Base-by-base conservation (phyloP, 2,113 vertebrate genomes). In the Miniopterus natalensis region DNA sequence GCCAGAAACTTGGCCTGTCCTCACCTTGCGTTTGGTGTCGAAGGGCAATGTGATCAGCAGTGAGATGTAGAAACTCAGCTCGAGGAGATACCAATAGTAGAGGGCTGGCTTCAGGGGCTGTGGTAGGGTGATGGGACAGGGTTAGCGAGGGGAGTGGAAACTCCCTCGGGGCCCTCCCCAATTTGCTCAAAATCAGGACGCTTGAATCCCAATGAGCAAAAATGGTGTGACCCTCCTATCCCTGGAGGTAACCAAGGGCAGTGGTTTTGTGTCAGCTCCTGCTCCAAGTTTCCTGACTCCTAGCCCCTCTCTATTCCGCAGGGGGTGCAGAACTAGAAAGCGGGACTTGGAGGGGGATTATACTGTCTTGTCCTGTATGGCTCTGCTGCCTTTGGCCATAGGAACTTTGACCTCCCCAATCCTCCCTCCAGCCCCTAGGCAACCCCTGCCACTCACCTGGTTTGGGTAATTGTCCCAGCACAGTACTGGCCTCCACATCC, bases 21-120 rank as follows among this genome's bases (percentile, higher is more conserved):
- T 98, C 97, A 99, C 99, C 98, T 99, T 99, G 90, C 99, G 98
- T 95, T 99, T 99, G 97, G 99, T 96, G 0, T 99, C 99, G 17
- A 99, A 99, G 55, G 99, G 99, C 93, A 99, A 96, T 0, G 98
- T 99, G 68, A 99, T 97, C 17, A 99, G 98, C 97, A 99, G 98
- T 0, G 99, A 99, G 96, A 98, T 92, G 98, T 99, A 99, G 98
- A 99, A 99, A 63, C 99, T 98, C 97, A 99, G 97, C 95, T 99
- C 99, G 96, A 99, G 49, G 87, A 99, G 97, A 98, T 99, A 99
- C 98, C 99, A 99, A 98, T 98, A 99, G 97, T 98, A 99, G 85
- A 99, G 97, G 49, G 97, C 96, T 0, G 98, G 93, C 0, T 98
- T 97, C 88, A 99, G 97, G 1, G 98, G 97, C 99, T 99, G 97